Evolutionary conservation across 2,888 invertebrate genomes (phyloP).

Genomic region (Chymomyza fuscimana): DNA sequence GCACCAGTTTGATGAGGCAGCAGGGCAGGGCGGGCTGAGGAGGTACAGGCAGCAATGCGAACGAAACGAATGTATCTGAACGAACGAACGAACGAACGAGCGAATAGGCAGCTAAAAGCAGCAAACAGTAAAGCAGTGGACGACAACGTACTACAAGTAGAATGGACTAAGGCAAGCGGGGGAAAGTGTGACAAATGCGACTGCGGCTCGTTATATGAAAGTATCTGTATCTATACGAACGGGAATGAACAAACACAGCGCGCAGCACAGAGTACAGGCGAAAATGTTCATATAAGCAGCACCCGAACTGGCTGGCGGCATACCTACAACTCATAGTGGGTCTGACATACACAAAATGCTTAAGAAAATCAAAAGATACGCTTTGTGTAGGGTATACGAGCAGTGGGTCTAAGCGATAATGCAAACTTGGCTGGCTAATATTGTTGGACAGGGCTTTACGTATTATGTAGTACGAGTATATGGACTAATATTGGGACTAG

Average conservation of each 20-base stretch:
- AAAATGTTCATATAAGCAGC: conserved; percentile 15
- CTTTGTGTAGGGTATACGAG: conserved; percentile 41
- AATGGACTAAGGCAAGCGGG: background rate
- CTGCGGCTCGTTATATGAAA: background rate
- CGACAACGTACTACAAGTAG: background rate
- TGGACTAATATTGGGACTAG: too few species aligned
- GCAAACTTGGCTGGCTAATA: conserved; percentile 20
- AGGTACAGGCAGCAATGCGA: conserved; percentile 52
- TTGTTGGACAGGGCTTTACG: background rate
- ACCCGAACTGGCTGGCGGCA: conserved; percentile 24
- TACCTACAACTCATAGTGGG: background rate
- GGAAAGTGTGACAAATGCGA: background rate
- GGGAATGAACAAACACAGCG: conserved; percentile 43
- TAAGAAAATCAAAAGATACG: conserved; percentile 40
- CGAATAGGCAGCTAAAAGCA: conserved; percentile 40
- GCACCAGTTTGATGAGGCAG: background rate
- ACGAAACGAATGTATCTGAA: conserved; percentile 44
- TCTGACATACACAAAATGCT: background rate
- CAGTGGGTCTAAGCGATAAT: conserved; percentile 39
- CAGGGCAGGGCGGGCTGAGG: background rate
- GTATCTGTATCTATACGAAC: conserved; percentile 48
- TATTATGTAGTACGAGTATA: background rate
- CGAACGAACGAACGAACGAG: conserved; percentile 51
- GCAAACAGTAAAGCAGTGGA: conserved; percentile 20
- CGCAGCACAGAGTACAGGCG: conserved; percentile 30